Percentiles rank a stretch among this genome's conserved stretches.
These are phyloP conservation scores for Catharus fuscescens DNA, from an alignment of 2,113 vertebrate genomes.

Conservation along the genomic window DNA sequence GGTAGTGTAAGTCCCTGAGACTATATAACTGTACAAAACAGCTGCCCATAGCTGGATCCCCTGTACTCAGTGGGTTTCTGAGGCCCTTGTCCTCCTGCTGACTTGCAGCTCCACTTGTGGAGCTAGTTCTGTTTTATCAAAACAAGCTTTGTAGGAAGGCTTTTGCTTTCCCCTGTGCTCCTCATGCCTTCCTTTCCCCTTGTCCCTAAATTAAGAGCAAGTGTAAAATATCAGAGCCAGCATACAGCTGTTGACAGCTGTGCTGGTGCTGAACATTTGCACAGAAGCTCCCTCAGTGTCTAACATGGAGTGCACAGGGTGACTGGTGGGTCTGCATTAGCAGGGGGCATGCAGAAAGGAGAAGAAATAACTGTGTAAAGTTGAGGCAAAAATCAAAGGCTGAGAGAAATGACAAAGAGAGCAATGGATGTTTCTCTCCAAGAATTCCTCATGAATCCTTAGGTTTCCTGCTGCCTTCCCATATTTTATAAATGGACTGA, in stretches of 20 bases:
- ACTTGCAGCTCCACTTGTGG: neutral
- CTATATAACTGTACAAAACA: neutral
- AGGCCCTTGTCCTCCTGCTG: neutral
- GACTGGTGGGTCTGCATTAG: neutral
- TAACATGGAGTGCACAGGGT: neutral
- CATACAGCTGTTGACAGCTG: neutral
- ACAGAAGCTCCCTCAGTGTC: neutral
- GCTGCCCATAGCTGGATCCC: neutral
- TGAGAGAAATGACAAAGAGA: neutral
- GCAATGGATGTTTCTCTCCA: neutral
- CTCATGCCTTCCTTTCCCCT: neutral
- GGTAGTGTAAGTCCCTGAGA: neutral
- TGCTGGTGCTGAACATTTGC: neutral
- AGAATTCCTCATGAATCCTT: neutral
- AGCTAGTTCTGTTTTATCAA: neutral
- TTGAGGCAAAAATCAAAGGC: slow-evolving; percentile 6
- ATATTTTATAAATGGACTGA: slow-evolving; percentile 10
- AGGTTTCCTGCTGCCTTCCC: slow-evolving; percentile 62
- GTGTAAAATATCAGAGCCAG: neutral
- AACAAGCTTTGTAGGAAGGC: neutral
- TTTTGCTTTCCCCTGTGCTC: neutral
- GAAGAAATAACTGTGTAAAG: neutral
- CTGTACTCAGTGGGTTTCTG: neutral
- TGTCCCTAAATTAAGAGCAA: neutral
- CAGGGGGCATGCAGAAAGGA: neutral